Base-by-base conservation (phyloP, 2,797 vertebrate species). In the Iguana delicatissima region DNA sequence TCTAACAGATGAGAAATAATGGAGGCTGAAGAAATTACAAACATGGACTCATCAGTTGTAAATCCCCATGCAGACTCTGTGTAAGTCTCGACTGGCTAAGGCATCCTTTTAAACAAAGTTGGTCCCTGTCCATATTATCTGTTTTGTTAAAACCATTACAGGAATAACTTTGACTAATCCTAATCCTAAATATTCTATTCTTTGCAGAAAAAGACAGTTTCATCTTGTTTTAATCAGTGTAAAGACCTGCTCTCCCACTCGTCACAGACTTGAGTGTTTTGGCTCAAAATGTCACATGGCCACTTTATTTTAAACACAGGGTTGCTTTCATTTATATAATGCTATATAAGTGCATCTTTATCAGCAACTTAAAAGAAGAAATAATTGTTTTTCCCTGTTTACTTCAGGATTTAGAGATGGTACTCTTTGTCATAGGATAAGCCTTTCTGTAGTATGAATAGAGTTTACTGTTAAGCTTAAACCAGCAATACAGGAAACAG, bases 301-400 rank as follows among this genome's bases (percentile, higher is more conserved):
- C 29, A 55, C 64, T 85, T 89, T 87, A 89, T 91, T 93, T 91
- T 81, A 35, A 35, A 50, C 12, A 86, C 24, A 83, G 2, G 6
- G 91, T 89, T 72, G 89, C 88, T 89, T 91, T 69, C 5, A 89
- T 89, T 94, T 93, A 35, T 91, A 84, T 0, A 0, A 62, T 16
- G 14, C 80, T 95, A 80, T 89, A 73, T 80, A 94, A 90, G 59
- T 92, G 55, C 89, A 62, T 88, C 79, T 83, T 72, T 73, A 87
- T 38, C 85, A 92, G 79, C 50, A 93, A 76, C 82, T 95, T 91
- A 67, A 89, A 88, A 79, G 88, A 79, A 24, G 59, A 90, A 95
- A 92, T 89, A 93, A 92, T 94, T 93, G 72, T 92, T 91, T 94
- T 89, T 57, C 88, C 69, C 84, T 83, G 77, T 72, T 93, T 91